Percentiles rank a stretch among this genome's conserved stretches.
Conservation (phyloP, 2,113 vertebrate species). For the Euleptes europaea region DNA sequence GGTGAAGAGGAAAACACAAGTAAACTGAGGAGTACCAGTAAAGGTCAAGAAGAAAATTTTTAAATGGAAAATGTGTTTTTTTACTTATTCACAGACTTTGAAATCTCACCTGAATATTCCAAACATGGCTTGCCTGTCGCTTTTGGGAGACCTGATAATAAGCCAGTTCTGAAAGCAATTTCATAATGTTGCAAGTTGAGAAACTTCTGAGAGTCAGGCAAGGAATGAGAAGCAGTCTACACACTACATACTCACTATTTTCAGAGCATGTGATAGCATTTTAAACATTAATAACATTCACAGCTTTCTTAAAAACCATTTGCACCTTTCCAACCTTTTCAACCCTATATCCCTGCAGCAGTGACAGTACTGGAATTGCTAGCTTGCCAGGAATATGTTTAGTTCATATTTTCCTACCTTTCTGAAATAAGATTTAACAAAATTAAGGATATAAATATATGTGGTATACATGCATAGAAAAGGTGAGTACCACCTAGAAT, state of each 20-base stretch:
- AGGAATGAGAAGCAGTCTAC: background rate
- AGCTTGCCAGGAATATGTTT: background rate
- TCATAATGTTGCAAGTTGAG: background rate
- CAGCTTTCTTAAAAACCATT: background rate
- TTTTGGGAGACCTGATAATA: background rate
- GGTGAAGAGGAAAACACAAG: too few relatives aligned
- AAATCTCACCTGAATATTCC: background rate
- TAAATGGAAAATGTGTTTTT: too few relatives aligned
- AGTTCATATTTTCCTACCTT: background rate
- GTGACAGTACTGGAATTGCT: background rate
- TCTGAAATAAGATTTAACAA: background rate
- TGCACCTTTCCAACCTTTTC: background rate
- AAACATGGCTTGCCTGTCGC: background rate
- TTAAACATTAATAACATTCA: background rate
- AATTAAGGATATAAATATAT: background rate
- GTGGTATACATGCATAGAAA: background rate
- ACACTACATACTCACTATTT: background rate
- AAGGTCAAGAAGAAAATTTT: too few relatives aligned
- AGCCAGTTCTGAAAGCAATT: background rate
- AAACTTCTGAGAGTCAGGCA: background rate
- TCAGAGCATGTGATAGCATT: background rate
- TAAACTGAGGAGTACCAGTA: too few relatives aligned
- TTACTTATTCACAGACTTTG: background rate
- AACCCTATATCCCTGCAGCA: background rate
- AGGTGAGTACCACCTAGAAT: background rate